Conservation (phyloP, 1,140 invertebrate genomes). For the Caenorhabditis brenneri region DNA sequence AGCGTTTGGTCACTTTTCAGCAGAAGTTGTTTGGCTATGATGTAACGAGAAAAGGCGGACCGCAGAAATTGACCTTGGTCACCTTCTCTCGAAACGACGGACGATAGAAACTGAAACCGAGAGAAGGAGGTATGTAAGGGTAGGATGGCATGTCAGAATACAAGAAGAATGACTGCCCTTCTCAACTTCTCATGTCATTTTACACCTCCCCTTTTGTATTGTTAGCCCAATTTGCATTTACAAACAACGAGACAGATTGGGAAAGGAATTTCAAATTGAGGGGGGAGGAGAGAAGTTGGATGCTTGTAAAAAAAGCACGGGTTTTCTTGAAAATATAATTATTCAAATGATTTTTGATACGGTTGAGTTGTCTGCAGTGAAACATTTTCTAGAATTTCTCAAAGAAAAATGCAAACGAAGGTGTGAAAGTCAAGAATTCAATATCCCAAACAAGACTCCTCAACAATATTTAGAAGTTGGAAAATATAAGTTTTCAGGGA, state of each 20-base stretch:
- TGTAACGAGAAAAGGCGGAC: neutral
- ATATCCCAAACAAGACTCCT: too few relatives aligned
- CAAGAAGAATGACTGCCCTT: neutral
- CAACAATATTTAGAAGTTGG: too few relatives aligned
- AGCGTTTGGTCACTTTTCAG: neutral
- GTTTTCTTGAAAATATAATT: too few relatives aligned
- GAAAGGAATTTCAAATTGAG: conserved; percentile 23
- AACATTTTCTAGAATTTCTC: too few relatives aligned
- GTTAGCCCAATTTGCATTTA: conserved; percentile 21
- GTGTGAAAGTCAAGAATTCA: too few relatives aligned
- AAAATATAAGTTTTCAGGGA: too few relatives aligned
- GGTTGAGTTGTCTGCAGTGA: too few relatives aligned
- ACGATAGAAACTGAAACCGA: conserved; percentile 36
- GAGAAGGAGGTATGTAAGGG: neutral
- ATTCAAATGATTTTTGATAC: too few relatives aligned
- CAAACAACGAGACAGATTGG: conserved; percentile 34
- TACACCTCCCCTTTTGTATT: conserved; percentile 31
- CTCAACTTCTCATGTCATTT: conserved; percentile 22
- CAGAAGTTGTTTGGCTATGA: neutral
- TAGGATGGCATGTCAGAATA: neutral
- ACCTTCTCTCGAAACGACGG: conserved; percentile 1
- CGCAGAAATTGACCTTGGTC: conserved; percentile 36
- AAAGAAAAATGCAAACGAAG: too few relatives aligned
- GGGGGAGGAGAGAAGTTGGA: neutral
- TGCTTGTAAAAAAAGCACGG: neutral